Conservation (phyloP, 2,888 invertebrate species). For the Lumbricus terrestris region DNA sequence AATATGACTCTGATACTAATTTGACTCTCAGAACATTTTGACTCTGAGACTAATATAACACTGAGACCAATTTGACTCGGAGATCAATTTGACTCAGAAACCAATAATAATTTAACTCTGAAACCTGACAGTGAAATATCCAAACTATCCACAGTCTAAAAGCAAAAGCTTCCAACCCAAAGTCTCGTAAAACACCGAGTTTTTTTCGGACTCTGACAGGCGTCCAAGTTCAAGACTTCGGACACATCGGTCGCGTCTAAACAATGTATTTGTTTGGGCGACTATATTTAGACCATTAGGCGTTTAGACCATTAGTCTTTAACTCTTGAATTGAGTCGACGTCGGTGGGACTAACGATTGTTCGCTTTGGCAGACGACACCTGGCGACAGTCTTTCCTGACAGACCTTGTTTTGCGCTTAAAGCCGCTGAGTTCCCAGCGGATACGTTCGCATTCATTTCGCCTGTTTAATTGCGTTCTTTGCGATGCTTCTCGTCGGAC, state of each 20-base stretch:
- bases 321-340: not conserved
- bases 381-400: not conserved
- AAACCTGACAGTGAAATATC: no score
- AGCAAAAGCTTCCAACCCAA: not conserved
- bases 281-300: no score
- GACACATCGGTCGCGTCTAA: not conserved
- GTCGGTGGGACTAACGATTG: not conserved
- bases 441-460: not conserved
- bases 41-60: no score
- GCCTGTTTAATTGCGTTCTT: not conserved
- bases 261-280: no score
- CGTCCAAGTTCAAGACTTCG: not conserved
- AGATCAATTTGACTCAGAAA: no score
- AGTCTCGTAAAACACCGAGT: not conserved
- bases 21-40: no score
- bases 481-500: not conserved
- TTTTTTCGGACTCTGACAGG: not conserved
- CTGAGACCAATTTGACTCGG: no score
- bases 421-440: slow-evolving; percentile 3
- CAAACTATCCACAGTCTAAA: no score
- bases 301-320: not conserved
- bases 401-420: not conserved
- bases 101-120: no score
- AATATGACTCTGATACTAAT: no score
- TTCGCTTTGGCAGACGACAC: not conserved